A percentile compares a stretch with the other conserved stretches of the same genome.
These are phyloP conservation scores for Grallaria varia DNA, from an alignment of 2,113 vertebrate genomes.

Conservation along the genomic window DNA sequence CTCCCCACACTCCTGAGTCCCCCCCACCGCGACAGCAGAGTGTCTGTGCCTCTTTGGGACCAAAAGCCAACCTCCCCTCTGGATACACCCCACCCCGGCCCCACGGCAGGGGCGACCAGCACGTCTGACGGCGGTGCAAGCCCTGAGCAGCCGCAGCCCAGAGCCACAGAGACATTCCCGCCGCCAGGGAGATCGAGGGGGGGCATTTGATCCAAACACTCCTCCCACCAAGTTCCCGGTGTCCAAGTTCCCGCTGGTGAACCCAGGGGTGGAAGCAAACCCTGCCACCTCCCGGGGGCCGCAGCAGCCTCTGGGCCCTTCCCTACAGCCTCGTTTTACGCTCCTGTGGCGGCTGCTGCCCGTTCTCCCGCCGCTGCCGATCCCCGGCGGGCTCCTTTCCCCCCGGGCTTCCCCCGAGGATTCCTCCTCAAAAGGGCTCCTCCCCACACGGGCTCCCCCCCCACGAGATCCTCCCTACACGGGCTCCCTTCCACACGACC, in stretches of 20 bases:
- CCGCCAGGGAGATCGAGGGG: fast-evolving
- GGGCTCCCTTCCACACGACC: too few relatives aligned
- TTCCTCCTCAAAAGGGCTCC: too few relatives aligned
- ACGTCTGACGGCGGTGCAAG: fast-evolving
- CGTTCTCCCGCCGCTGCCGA: neutral
- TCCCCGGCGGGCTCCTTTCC: too few relatives aligned
- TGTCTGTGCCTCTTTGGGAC: fast-evolving
- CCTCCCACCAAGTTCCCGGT: fast-evolving
- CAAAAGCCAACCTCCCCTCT: too few relatives aligned
- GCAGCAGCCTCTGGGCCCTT: fast-evolving
- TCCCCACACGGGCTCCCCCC: too few relatives aligned
- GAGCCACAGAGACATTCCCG: fast-evolving
- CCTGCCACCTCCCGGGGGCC: fast-evolving
- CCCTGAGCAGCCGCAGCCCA: neutral
- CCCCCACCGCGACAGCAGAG: fast-evolving
- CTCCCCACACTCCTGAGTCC: neutral
- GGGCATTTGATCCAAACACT: fast-evolving
- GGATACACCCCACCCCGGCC: fast-evolving
- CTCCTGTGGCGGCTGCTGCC: neutral
- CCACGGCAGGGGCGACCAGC: neutral
- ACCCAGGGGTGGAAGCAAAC: fast-evolving
- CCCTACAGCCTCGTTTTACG: fast-evolving
- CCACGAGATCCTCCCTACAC: too few relatives aligned
- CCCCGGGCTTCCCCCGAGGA: too few relatives aligned
- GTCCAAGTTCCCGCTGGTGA: fast-evolving